Percentiles rank a stretch among this genome's conserved stretches.
phyloP scores from a whole-genome alignment of 2,113 vertebrate genomes.

The Clupea harengus region DNA sequence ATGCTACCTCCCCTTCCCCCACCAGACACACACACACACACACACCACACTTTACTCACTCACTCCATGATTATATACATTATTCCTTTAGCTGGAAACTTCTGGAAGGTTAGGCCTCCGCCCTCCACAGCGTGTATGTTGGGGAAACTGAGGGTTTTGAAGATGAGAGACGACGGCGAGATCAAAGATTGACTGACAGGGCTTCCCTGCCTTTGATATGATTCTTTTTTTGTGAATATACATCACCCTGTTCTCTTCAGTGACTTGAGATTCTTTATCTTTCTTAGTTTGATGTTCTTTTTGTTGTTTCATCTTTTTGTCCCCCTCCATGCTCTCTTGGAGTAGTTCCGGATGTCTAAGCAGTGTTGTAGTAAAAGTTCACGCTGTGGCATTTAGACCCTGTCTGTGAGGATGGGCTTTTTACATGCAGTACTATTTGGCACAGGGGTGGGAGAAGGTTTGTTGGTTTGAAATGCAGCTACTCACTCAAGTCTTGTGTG shows the following conservation, averaged over 20 bases:
- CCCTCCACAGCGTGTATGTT: not conserved
- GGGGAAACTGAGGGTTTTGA: not conserved
- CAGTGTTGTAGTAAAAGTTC: not conserved
- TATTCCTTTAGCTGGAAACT: not conserved
- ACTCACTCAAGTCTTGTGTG: not conserved
- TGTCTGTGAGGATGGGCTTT: not conserved
- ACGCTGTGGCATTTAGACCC: not conserved
- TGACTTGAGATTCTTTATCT: not conserved
- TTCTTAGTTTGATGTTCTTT: not conserved
- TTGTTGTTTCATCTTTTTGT: not conserved
- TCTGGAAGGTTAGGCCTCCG: not conserved
- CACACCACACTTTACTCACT: not conserved
- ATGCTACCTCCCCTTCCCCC: not conserved
- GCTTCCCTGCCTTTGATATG: not conserved
- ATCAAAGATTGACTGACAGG: constrained; percentile 12
- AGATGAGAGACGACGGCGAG: not conserved
- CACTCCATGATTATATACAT: not conserved
- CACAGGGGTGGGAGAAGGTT: not conserved
- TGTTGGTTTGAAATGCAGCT: not conserved
- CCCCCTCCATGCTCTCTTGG: not conserved
- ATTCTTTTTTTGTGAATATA: not conserved
- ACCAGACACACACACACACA: no score
- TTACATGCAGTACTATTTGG: not conserved
- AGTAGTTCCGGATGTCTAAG: not conserved
- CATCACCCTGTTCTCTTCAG: not conserved